Evolutionary conservation across 2,797 vertebrate genomes (phyloP).

Genomic region (Miichthys miiuy): DNA sequence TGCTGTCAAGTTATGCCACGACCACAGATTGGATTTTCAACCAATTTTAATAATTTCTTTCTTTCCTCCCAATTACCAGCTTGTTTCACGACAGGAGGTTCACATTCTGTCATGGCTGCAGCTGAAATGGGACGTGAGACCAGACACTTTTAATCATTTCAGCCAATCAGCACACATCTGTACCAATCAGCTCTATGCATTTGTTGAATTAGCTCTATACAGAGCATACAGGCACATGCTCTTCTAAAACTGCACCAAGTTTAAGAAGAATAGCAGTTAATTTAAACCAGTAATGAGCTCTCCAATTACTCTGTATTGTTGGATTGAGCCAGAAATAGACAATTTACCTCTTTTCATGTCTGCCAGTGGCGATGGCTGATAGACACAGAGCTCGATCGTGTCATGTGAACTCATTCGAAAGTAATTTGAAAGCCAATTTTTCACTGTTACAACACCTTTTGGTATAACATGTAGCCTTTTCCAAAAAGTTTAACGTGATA

Average conservation of each 20-base stretch:
- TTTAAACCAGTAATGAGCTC: constrained; percentile 21
- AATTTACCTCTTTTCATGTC: not conserved
- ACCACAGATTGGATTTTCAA: constrained; percentile 10
- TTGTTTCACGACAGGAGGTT: constrained; percentile 51
- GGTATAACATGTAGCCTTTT: no score
- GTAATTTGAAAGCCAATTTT: not conserved
- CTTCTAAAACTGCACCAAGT: not conserved
- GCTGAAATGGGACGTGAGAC: constrained; percentile 24
- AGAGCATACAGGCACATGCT: not conserved
- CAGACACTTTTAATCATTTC: constrained; percentile 43
- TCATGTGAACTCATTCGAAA: not conserved
- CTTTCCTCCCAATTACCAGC: constrained; percentile 28
- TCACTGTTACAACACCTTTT: no score
- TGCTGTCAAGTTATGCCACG: constrained; percentile 27
- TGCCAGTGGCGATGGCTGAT: not conserved
- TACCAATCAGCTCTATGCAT: constrained; percentile 37
- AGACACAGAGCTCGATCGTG: not conserved
- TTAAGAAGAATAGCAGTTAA: constrained; percentile 4
- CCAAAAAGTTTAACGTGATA: no score
- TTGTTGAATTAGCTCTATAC: not conserved
- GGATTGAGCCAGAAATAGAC: not conserved
- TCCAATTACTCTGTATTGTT: not conserved
- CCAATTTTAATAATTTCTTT: constrained; percentile 20
- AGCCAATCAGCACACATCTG: constrained; percentile 37
- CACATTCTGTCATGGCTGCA: constrained; percentile 38